Base-by-base conservation (phyloP, 2,113 vertebrate genomes). In the Tragulus kanchil region DNA sequence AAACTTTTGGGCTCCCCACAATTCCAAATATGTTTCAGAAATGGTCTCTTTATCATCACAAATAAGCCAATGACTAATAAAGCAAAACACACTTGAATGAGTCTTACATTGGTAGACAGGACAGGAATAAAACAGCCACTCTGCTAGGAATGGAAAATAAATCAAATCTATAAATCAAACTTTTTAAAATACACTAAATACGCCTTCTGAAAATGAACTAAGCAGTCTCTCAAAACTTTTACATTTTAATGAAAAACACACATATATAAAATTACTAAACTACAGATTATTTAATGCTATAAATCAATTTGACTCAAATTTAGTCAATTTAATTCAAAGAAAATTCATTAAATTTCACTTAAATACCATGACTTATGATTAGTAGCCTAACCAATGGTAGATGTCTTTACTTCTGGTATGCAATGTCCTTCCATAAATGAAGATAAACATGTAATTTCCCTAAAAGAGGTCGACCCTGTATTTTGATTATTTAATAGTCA, bases 381-480 rank as follows among this genome's bases (percentile, higher is more conserved):
- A n/a, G 25, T 26, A 36, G 45, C 21, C 79, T 92, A 64, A 90
- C 45, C 64, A 31, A 56, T 28, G 31, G 31, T 10, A 52, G 50
- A 67, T 77, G 13, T 31, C 88, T 90, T 54, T 54, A 82, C 88
- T 93, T 94, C 50, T 94, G 50, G 50, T 21, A n/a, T 56, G 52
- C 9, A 26, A 73, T 12, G 6, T 84, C 23, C 19, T 82, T 65
- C 45, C 11, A 65, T 28, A 67, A 50, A 52, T 48, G 75, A 71
- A 89, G 21, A 48, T 26, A 28, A 82, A 89, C 5, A 67, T 31
- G 88, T 48, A 16, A 61, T 75, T 61, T 79, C 56, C 48, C 69
- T 15, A 56, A 50, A 82, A 31, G 1, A 1, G 1, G 5, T 25
- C 59, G 82, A 89, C 6, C 13, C 50, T 64, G 28, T 13, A 31